Base-by-base conservation (phyloP, 2,888 invertebrate species). In the Timandra comae region DNA sequence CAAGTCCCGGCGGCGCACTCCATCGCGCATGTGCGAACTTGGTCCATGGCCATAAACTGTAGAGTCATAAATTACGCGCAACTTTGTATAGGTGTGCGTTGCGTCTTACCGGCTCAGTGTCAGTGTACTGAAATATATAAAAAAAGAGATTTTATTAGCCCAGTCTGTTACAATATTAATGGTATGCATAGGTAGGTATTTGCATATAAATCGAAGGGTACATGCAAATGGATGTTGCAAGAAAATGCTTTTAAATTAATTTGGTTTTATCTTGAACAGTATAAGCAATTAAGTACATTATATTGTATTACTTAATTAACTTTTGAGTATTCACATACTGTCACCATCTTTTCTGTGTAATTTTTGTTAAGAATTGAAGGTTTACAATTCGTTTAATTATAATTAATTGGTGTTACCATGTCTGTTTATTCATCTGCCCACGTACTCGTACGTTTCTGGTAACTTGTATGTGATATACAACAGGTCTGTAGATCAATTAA, bases 21-120 rank as follows among this genome's bases (percentile, higher is more conserved):
- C 49, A 51, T 50, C 48, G 65, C 64, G 64, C 72, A 80, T 79
- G 75, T 78, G 81, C 73, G 74, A 80, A 76, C 74, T 74, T 65
- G 61, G 65, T 54, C 69, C 72, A 52, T 61, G 55, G 52, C 56
- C 64, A 73, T 81, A 82, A 80, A 81, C 59, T 50, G 50, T 45
- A 46, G 52, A 46, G 58, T 44, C 69, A 68, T 82, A 82, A 82
- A 82, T 82, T 77, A 79, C 60, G 44, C 48, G 71, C 80, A 80
- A 81, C 82, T 73, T 78, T 82, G 82, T 78, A 63, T 51, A 30
- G 8, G 56, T 62, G 58, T 60, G 52, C 57, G 56, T 40, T 47
- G 54, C 43, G 43, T 49, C 57, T 63, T 59, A 53, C 52, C 49
- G n/a, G 49, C 49, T 43, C 29, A 38, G 45, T 41, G 52, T 34